A percentile compares a stretch with the other conserved stretches of the same genome.
Conservation (phyloP, 2,797 vertebrate genomes). For the Pempheris klunzingeri region DNA sequence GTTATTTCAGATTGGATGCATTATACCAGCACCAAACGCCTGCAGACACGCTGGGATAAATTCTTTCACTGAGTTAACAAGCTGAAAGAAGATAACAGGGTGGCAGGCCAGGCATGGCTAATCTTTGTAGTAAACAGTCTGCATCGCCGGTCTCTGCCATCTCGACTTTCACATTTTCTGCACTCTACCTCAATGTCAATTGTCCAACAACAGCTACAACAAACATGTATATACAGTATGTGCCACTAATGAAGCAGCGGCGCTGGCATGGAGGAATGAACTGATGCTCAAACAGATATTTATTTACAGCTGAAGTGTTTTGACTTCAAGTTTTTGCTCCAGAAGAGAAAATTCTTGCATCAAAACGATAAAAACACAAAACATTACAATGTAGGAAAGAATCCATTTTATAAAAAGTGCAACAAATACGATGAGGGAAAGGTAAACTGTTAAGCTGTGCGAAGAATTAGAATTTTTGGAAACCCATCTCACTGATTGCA, state of each 20-base stretch:
- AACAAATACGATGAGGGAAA: background rate
- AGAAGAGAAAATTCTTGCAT: background rate
- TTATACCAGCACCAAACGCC: slow-evolving; percentile 15
- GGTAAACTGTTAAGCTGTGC: background rate
- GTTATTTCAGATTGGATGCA: slow-evolving; percentile 32
- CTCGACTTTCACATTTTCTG: background rate
- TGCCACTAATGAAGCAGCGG: background rate
- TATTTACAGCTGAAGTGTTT: background rate
- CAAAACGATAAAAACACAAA: background rate
- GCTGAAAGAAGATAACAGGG: background rate
- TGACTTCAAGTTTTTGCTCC: background rate
- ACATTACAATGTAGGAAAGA: background rate
- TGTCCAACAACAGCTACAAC: background rate
- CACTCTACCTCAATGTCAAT: background rate
- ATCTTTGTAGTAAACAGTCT: slow-evolving; percentile 23
- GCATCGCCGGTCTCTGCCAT: slow-evolving; percentile 45
- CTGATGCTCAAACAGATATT: background rate
- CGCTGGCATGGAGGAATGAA: background rate
- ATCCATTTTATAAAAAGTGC: background rate
- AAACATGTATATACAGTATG: background rate
- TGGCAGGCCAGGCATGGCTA: slow-evolving; percentile 12
- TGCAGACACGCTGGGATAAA: slow-evolving; percentile 33
- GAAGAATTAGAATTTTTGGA: background rate
- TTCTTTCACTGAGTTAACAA: slow-evolving; percentile 34
- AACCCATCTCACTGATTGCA: background rate